Evolutionary conservation across 1,140 invertebrate genomes (phyloP), one percentile per base, ranked within the genome.

Genomic region (Caligus rogercresseyi): DNA sequence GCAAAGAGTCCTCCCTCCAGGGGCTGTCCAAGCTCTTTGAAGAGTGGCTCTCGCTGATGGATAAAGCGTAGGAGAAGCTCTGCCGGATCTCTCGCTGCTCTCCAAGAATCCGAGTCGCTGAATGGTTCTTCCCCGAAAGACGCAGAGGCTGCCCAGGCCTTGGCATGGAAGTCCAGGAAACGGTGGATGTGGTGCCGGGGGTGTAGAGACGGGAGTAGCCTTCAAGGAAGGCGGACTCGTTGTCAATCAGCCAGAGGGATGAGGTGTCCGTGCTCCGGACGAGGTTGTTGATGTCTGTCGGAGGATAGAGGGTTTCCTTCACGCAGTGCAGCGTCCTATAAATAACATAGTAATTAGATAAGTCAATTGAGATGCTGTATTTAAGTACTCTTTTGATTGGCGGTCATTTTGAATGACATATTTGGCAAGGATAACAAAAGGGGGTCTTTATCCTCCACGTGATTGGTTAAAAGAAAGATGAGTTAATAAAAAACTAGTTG

Each of bases 181-280:
- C 67, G 52, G 11, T 25, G n/a, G n/a, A n/a, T n/a, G n/a, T n/a
- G n/a, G n/a, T n/a, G n/a, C n/a, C n/a, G n/a, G n/a, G n/a, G n/a
- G n/a, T n/a, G n/a, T n/a, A 74, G 13, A 75, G 65, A 1, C 74
- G 62, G 7, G 71, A 69, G 56, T 75, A 76, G 2, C 69, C 72
- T 65, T 74, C 74, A 23, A 75, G 56, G 4, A 76, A 66, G 2
- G 74, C 74, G 59, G 74, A 74, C 61, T 76, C 74, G 62, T 76
- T 76, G 67, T 76, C 74, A 19, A 76, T 73, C 4, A 76, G 66
- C 74, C 74, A 75, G 1, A 76, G 63, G 25, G 70, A 72, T 1
- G 67, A 67, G 1, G 68, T 71, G 23, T 64, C 65, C 43, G 66
- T 66, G 2, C 69, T 71, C 53, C 68, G 68, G 1, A 71, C 69